These are phyloP conservation scores for Argyresthia goedartella DNA, from an alignment of 2,888 invertebrate species.

Conservation along the genomic window DNA sequence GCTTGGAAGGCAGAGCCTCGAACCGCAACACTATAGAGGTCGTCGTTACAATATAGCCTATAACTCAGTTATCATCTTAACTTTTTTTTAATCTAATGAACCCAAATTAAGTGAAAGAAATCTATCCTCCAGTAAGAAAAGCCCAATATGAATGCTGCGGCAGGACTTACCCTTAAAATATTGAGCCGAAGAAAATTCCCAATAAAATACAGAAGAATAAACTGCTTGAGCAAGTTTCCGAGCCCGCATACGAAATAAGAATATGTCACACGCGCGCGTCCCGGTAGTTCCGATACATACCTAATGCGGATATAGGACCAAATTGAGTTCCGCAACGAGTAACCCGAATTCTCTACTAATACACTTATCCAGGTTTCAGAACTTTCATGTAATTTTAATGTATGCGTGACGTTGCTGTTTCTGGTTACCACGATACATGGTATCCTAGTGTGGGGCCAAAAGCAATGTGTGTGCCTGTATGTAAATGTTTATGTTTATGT, in stretches of 20 bases:
- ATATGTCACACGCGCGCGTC: conserved; percentile 16
- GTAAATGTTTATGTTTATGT: no score
- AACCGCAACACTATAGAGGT: no score
- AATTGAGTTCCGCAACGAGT: conserved; percentile 13
- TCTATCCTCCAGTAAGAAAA: no score
- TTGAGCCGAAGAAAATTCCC: conserved; percentile 16
- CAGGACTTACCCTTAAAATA: conserved; percentile 11
- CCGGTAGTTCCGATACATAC: conserved; percentile 17
- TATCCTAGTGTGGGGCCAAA: no score
- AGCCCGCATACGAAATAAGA: conserved; percentile 21
- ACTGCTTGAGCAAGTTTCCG: conserved; percentile 21
- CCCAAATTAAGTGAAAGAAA: background rate
- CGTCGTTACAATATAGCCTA: no score
- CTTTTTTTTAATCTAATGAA: conserved; percentile 8
- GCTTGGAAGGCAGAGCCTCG: no score
- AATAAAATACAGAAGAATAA: conserved; percentile 18
- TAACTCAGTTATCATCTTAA: no score
- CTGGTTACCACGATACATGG: no score
- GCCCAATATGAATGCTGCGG: background rate
- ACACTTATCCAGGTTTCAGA: background rate
- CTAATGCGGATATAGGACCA: conserved; percentile 13
- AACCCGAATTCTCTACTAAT: background rate
- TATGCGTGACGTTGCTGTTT: no score
- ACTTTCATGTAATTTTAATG: no score
- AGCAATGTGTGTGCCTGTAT: no score